Evolutionary conservation across 2,113 vertebrate genomes (phyloP), one percentile per base, ranked within the genome.

Genomic region (Ailuropoda melanoleuca): DNA sequence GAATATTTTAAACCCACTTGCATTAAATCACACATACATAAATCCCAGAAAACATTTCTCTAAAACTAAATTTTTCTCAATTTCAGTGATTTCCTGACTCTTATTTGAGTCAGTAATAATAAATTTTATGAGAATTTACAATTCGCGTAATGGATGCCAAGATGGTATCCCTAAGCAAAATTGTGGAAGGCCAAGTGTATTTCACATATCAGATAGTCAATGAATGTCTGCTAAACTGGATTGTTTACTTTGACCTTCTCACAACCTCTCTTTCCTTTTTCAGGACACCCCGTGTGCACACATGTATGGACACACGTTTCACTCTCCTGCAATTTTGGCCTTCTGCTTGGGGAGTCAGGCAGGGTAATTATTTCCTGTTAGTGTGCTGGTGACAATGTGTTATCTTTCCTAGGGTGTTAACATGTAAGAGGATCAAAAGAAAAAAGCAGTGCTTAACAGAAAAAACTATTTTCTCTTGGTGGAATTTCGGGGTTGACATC

Each of bases 401-500:
- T 88, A 24, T 72, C n/a, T 94, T 82, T 92, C 53, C 34, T 75
- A 84, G 18, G 17, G 23, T 66, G 6, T 60, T 92, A 43, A 50
- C 68, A 60, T 74, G 92, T 86, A 91, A 95, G 15, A 89, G 15
- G 39, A 95, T 43, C 19, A 23, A 80, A 90, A 93, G 46, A 66
- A 96, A 72, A 80, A 34, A 19, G 13, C 24, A 58, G 58, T 66
- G 12, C 26, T 68, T 46, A 55, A 58, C 8, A 92, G 17, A 77
- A 88, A 37, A 43, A 1, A 95, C 64, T 19, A 74, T 58, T 82
- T 14, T 96, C 14, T 88, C 48, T 82, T 53, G 19, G 19, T 72
- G 37, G 56, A 81, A 88, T 93, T 74, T 56, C n/a, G 62, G 39
- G 34, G 15, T 66, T 96, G 60, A 62, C 46, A 62, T 82, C 11